Evolutionary conservation across 2,113 vertebrate species (phyloP).

Genomic region (Boleophthalmus pectinirostris): DNA sequence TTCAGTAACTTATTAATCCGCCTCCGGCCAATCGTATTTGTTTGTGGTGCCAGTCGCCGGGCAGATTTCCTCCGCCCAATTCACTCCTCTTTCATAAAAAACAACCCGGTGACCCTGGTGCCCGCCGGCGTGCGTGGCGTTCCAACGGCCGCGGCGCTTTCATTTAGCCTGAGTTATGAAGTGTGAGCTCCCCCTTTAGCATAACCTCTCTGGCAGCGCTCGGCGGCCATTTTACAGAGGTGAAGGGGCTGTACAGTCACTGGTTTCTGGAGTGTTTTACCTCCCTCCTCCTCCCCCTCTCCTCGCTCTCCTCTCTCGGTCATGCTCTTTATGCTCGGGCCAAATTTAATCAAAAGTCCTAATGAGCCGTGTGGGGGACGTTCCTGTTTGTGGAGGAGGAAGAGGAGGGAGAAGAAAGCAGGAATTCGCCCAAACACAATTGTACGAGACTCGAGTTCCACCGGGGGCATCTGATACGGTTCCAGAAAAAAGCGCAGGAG

Average conservation of each 20-base stretch:
- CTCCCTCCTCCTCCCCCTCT: constrained; percentile 15
- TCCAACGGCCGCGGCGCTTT: constrained; percentile 71
- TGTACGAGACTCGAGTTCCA: background rate
- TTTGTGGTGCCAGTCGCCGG: constrained; percentile 52
- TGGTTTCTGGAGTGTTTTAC: constrained; percentile 46
- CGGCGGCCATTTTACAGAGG: constrained; percentile 63
- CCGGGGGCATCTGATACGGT: no score
- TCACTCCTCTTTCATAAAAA: constrained; percentile 51
- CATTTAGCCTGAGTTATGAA: constrained; percentile 76
- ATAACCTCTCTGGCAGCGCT: constrained; percentile 68
- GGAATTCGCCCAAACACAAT: background rate
- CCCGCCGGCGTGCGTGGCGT: constrained; percentile 14
- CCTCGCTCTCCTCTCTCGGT: constrained; percentile 30
- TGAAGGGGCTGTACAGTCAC: constrained; percentile 55
- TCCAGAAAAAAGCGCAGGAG: background rate
- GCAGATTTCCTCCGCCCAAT: constrained; percentile 42
- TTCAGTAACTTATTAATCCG: constrained; percentile 26
- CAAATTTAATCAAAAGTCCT: constrained; percentile 72
- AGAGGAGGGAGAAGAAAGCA: background rate
- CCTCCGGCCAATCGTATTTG: constrained; percentile 38
- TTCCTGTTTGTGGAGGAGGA: constrained; percentile 21
- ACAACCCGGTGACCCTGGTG: constrained; percentile 63
- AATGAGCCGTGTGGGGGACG: constrained; percentile 62
- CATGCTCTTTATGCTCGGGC: constrained; percentile 59
- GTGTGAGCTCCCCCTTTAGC: constrained; percentile 67